Base-by-base conservation (phyloP, 2,113 vertebrate species). In the Chunga burmeisteri region DNA sequence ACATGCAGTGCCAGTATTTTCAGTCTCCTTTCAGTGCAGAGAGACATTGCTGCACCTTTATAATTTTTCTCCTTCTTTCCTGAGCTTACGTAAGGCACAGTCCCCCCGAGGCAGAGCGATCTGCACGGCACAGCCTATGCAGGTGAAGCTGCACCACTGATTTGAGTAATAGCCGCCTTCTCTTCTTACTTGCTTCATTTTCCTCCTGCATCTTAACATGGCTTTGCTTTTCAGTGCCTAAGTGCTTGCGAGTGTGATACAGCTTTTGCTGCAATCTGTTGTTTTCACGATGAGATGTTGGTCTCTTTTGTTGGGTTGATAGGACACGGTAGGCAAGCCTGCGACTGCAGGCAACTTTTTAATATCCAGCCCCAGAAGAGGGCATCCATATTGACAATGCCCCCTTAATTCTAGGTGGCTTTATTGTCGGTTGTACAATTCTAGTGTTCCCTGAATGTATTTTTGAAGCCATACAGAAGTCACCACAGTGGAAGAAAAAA, bases 161-260 rank as follows among this genome's bases (percentile, higher is more conserved):
- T 75, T 23, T 68, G 36, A 47, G 49, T 59, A 30, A 61, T 18
- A n/a, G 19, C 25, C 92, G 19, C 27, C 34, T 71, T 66, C 34
- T 88, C 40, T 66, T 83, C 72, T 40, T 53, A 21, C 44, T 80
- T 65, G n/a, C 63, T 42, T 74, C 3, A 22, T 91, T 77, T 75
- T 40, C 66, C 38, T 63, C 22, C 7, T 22, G 27, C 4, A 2
- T 50, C 52, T 84, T 59, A 94, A 27, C 55, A 40, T 1, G 9
- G 12, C 29, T 62, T 84, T 70, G 7, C 13, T 88, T 68, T 52
- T 61, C 50, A 44, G 44, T 21, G 52, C 27, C 25, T n/a, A 8
- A 29, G 34, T 36, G 21, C 46, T 91, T 9, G 0, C 25, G 49
- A 63, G 44, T 2, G 0, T 25, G 25, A 65, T 12, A 19, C 13